phyloP scores from a whole-genome alignment of 2,113 vertebrate genomes.

The Perca fluviatilis region DNA sequence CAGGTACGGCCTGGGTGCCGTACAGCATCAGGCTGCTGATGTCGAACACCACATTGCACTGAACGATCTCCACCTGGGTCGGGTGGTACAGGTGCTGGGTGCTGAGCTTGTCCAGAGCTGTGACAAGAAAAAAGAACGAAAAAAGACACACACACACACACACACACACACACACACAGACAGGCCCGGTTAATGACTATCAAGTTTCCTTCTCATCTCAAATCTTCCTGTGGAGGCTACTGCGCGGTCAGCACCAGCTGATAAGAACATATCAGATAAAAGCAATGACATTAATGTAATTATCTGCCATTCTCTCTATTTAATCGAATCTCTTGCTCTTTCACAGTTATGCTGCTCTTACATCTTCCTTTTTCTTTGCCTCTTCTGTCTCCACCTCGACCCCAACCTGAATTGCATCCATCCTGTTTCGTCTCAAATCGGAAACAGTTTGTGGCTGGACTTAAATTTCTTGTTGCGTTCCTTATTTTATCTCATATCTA shows the following conservation, averaged over 20 bases:
- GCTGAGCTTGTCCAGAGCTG: conserved; percentile 97
- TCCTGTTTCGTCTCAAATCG: not conserved
- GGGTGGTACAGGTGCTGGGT: conserved; percentile 92
- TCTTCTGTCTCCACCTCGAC: conserved; percentile 79
- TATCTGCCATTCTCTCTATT: conserved; percentile 89
- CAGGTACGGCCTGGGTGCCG: conserved; percentile 95
- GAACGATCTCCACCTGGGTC: conserved; percentile 97
- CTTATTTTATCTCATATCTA: not conserved
- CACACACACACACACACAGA: conserved; percentile 26
- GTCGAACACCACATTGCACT: conserved; percentile 98
- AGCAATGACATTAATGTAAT: conserved; percentile 93
- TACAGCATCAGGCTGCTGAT: conserved; percentile 99
- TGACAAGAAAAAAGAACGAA: not conserved
- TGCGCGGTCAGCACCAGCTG: conserved; percentile 90
- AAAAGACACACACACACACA: conserved; percentile 3
- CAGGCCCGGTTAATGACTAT: conserved; percentile 87
- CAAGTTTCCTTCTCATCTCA: conserved; percentile 89
- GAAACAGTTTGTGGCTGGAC: not conserved
- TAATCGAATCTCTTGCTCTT: conserved; percentile 88
- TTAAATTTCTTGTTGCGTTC: conserved; percentile 69
- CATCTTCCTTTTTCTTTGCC: conserved; percentile 59
- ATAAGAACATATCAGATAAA: conserved; percentile 95
- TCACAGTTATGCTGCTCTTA: conserved; percentile 41
- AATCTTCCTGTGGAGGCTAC: conserved; percentile 89
- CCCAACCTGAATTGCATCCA: not conserved